These are phyloP conservation scores for Micoletzkya japonica DNA, from an alignment of 2,888 invertebrate species.

Conservation along the genomic window DNA sequence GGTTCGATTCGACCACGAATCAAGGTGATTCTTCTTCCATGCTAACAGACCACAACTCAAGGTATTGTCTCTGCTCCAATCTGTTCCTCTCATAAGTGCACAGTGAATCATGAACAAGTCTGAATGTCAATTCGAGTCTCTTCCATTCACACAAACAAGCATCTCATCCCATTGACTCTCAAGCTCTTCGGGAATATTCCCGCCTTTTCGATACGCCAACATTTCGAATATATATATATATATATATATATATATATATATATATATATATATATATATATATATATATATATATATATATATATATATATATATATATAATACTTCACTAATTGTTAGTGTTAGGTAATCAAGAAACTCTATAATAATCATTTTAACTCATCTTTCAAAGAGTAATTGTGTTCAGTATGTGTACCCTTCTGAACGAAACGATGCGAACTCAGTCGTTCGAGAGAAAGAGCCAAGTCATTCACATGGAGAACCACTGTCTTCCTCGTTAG, in stretches of 20 bases:
- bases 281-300: too few species aligned
- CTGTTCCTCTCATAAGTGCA: neutral
- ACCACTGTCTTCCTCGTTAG: constrained; percentile 19
- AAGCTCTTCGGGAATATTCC: too few species aligned
- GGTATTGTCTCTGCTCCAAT: neutral
- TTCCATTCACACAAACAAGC: neutral
- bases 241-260: too few species aligned
- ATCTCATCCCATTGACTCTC: too few species aligned
- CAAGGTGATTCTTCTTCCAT: neutral
- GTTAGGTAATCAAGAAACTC: neutral
- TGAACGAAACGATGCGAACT: constrained; percentile 15
- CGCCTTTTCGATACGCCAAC: too few species aligned
- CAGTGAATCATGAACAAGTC: neutral
- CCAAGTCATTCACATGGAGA: constrained; percentile 5
- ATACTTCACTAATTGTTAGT: too few species aligned
- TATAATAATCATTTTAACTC: neutral
- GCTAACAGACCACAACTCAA: too few species aligned
- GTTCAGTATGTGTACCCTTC: constrained; percentile 18
- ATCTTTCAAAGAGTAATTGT: neutral
- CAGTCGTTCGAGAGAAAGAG: neutral
- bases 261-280: too few species aligned
- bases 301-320: too few species aligned
- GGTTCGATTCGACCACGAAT: constrained; percentile 1
- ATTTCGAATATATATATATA: too few species aligned
- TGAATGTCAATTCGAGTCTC: neutral